A percentile compares a stretch with the other conserved stretches of the same genome.
Evolutionary conservation across 1,140 invertebrate genomes (phyloP).

Genomic region (Zelostemma sp.): DNA sequence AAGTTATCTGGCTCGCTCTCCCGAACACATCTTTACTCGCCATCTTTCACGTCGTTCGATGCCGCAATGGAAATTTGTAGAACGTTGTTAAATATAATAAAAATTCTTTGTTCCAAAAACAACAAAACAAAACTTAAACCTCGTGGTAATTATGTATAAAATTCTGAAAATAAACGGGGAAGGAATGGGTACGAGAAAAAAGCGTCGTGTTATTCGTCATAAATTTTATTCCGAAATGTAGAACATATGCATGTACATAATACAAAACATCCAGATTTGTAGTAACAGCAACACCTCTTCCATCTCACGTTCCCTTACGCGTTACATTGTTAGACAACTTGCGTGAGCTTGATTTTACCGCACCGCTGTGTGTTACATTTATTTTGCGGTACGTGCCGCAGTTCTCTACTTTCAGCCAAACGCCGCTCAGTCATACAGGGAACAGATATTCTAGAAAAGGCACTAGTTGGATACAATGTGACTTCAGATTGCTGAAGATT

Average conservation of each 20-base stretch:
- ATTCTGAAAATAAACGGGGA: too few species aligned
- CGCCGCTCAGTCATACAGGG: conserved; percentile 47
- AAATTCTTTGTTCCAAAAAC: not conserved
- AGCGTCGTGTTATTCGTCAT: conserved; percentile 51
- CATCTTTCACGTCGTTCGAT: conserved; percentile 6
- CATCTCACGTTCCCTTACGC: conserved; percentile 31
- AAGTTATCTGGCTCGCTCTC: conserved; percentile 16
- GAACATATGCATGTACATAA: conserved; percentile 61
- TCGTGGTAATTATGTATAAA: conserved; percentile 7
- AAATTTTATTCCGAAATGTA: conserved; percentile 67
- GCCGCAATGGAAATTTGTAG: not conserved
- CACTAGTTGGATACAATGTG: conserved; percentile 57
- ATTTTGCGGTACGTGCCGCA: too few species aligned
- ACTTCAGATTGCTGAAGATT: conserved; percentile 34
- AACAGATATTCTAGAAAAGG: conserved; percentile 61
- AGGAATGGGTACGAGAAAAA: not conserved
- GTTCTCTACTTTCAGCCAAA: conserved; percentile 17
- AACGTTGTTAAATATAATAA: not conserved
- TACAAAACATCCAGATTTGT: conserved; percentile 60
- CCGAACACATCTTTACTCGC: conserved; percentile 16
- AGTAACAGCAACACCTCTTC: conserved; percentile 37
- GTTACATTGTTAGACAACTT: conserved; percentile 23
- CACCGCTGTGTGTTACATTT: not conserved
- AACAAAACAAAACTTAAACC: not conserved
- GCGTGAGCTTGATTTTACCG: conserved; percentile 32